Evolutionary conservation across 2,113 vertebrate species (phyloP), one percentile per base, ranked within the genome.

Genomic region (Tragelaphus imberbis): DNA sequence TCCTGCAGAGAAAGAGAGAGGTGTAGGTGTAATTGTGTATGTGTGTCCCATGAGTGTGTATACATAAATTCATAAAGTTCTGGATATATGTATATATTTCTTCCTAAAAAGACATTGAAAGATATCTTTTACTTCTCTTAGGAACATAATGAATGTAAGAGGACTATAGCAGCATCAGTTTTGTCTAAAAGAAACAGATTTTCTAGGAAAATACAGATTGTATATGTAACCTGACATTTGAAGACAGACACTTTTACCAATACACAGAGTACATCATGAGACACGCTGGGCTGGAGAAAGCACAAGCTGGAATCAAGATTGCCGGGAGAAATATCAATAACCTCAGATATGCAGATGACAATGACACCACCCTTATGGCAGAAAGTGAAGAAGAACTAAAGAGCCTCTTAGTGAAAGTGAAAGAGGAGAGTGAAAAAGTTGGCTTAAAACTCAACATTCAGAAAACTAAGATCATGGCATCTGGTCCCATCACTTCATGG

Each of bases 101-200:
- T 79, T 63, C 59, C 55, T 91, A 68, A 94, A 87, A 95, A 91
- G 85, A 96, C 71, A 89, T 4, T 61, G 59, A 86, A 87, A 91
- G 28, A 6, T 58, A 71, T 47, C 68, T 95, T 97, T 95, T 80
- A 40, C 71, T 86, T 93, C 86, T 95, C 80, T 87, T 59, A 79
- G 61, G 30, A 88, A 88, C 9, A 36, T 59, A 88, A 91, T 40
- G 49, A 71, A 79, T 53, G 36, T 53, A 36, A 91, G 33, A 91
- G 44, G 27, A 97, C 51, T n/a, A 86, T 15, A 59, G 44, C 7
- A 6, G 56, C 77, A 61, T 88, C 16, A 5, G 33, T 94, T 96
- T 92, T 88, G 11, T 85, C 94, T 79, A 97, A 91, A 98, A 95
- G 90, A 97, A 97, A 92, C 81, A 93, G 58, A 95, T 96, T 96